These are phyloP conservation scores for Cepaea hortensis DNA, from an alignment of 2,888 invertebrate species.

Conservation along the genomic window DNA sequence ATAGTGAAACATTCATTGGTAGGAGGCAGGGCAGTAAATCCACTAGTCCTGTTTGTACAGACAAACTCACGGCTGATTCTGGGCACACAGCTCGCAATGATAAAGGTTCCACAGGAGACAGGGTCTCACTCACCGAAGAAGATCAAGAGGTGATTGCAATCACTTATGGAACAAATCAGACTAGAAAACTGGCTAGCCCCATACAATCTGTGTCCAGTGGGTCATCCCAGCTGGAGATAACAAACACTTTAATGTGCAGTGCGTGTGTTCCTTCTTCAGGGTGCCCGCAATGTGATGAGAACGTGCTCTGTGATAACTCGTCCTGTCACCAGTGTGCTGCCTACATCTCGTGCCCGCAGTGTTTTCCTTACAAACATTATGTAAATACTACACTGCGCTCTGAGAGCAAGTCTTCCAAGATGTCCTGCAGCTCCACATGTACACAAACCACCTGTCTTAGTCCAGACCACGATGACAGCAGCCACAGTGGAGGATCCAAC, in stretches of 20 bases:
- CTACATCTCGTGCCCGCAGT: conserved; percentile 44
- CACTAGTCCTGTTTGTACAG: conserved; percentile 12
- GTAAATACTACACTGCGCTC: conserved; percentile 48
- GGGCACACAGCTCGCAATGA: conserved; percentile 2
- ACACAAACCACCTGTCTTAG: conserved; percentile 53
- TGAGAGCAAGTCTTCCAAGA: conserved; percentile 54
- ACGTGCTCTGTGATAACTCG: conserved; percentile 27
- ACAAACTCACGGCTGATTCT: background rate
- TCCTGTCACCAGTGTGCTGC: conserved; percentile 44
- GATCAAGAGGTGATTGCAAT: conserved; percentile 46
- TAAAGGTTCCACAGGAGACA: conserved; percentile 26
- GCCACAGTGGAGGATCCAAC: conserved; percentile 27
- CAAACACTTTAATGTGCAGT: conserved; percentile 18
- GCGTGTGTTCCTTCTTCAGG: conserved; percentile 22
- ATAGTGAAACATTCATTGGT: conserved; percentile 7
- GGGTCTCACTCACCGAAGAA: conserved; percentile 43
- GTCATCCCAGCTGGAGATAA: conserved; percentile 24
- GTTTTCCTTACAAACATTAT: conserved; percentile 46
- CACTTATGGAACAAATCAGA: conserved; percentile 39
- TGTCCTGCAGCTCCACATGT: conserved; percentile 53
- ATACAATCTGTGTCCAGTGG: conserved; percentile 17
- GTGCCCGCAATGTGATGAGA: conserved; percentile 38
- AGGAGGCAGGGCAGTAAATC: background rate
- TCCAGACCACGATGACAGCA: conserved; percentile 51
- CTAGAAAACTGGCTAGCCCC: conserved; percentile 31